Conservation (phyloP, 92 coral and sea anemone species). For the Phymanthus crucifer region DNA sequence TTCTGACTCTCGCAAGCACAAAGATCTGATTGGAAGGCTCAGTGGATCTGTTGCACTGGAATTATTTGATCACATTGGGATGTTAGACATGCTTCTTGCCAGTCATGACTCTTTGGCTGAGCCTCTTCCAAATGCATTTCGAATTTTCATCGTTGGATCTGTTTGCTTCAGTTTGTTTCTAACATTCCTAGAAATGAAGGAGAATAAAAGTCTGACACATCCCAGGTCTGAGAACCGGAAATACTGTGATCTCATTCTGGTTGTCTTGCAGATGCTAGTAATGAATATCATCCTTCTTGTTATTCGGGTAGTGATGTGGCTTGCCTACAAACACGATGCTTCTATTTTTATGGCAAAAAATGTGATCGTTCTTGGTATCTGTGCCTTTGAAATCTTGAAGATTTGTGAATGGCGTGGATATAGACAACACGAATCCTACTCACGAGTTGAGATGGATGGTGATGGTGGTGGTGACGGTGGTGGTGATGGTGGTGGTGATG, state of each 20-base stretch:
- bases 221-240: neutral
- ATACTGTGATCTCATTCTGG: neutral
- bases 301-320: constrained; percentile 18
- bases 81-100: constrained; percentile 8
- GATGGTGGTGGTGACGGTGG: neutral
- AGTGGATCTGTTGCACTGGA: constrained; percentile 5
- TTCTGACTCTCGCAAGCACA: neutral
- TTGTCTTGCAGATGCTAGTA: neutral
- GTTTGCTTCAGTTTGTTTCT: constrained; percentile 42
- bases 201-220: constrained; percentile 31
- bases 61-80: constrained; percentile 6
- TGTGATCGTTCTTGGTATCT: constrained; percentile 16
- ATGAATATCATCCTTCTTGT: constrained; percentile 15
- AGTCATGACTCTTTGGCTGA: neutral
- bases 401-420: neutral
- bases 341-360: constrained; percentile 25
- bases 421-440: neutral
- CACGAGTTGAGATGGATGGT: neutral
- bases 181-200: constrained; percentile 49
- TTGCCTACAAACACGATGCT: constrained; percentile 13
- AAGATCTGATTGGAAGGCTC: neutral
- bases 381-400: neutral
- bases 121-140: neutral
- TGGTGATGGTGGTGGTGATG: too few species aligned
- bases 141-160: neutral